phyloP scores from a whole-genome alignment of 2,888 invertebrate genomes.

The Hartigia nigra region DNA sequence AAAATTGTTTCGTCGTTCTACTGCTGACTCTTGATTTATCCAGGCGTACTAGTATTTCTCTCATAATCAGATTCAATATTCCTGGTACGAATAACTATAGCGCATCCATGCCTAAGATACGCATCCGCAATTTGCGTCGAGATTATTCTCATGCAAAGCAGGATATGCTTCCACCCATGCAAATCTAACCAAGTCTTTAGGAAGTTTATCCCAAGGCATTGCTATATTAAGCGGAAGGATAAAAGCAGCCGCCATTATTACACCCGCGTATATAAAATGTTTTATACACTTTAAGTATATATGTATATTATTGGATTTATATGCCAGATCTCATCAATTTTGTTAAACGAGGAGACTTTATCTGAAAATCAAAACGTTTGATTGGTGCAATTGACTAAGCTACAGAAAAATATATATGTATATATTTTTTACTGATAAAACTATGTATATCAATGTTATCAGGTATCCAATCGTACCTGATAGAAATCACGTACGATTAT shows the following conservation, averaged over 20 bases:
- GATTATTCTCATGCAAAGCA: conserved; percentile 8
- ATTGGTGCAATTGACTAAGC: background rate
- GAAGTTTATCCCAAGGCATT: background rate
- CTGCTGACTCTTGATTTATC: no score
- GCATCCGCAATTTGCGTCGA: background rate
- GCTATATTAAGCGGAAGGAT: background rate
- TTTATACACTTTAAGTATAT: no score
- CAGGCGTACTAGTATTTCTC: background rate
- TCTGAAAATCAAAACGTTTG: background rate
- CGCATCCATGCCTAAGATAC: background rate
- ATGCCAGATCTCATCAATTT: background rate
- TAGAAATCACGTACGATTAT: background rate
- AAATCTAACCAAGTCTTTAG: background rate
- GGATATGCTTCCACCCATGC: conserved; percentile 3
- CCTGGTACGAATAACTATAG: background rate
- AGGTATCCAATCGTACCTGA: background rate
- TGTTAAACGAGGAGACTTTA: background rate
- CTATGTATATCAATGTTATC: background rate
- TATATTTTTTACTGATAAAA: background rate
- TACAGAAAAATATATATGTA: background rate
- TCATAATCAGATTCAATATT: background rate
- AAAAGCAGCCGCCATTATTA: background rate
- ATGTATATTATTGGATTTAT: background rate
- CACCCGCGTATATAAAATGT: background rate
- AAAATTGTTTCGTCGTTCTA: background rate